phyloP scores from a whole-genome alignment of 2,113 vertebrate species.

The Vidua chalybeata region DNA sequence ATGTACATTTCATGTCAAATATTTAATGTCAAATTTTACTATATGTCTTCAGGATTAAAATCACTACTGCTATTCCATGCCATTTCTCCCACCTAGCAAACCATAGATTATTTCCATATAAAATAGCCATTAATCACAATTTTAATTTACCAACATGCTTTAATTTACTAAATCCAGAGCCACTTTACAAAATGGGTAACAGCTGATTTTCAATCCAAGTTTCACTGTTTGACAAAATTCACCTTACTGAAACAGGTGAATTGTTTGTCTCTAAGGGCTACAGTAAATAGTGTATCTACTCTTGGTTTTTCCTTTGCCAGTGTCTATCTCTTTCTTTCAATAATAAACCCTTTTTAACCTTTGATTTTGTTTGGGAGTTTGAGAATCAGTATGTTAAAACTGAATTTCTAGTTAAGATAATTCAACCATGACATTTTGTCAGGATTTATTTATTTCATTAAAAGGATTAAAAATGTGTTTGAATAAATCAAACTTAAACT shows the following conservation, averaged over 20 bases:
- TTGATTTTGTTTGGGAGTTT: not conserved
- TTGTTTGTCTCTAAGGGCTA: not conserved
- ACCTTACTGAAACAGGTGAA: not conserved
- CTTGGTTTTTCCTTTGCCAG: not conserved
- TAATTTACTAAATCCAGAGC: not conserved
- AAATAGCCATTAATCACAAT: not conserved
- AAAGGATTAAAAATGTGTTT: not conserved
- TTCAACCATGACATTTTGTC: not conserved
- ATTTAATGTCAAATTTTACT: not conserved
- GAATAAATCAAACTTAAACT: not conserved
- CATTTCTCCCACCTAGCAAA: not conserved
- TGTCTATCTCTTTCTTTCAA: not conserved
- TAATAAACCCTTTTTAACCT: not conserved
- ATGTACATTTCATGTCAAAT: not conserved
- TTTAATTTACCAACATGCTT: not conserved
- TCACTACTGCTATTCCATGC: not conserved
- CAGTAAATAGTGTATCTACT: not conserved
- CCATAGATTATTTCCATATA: not conserved
- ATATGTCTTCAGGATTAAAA: not conserved
- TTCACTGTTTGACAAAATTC: not conserved
- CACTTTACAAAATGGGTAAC: not conserved
- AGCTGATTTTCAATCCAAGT: not conserved
- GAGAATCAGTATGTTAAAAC: not conserved
- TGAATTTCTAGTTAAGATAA: not conserved
- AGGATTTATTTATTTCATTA: not conserved